Conservation (phyloP, 2,113 vertebrate genomes). For the Actinemys pallida region DNA sequence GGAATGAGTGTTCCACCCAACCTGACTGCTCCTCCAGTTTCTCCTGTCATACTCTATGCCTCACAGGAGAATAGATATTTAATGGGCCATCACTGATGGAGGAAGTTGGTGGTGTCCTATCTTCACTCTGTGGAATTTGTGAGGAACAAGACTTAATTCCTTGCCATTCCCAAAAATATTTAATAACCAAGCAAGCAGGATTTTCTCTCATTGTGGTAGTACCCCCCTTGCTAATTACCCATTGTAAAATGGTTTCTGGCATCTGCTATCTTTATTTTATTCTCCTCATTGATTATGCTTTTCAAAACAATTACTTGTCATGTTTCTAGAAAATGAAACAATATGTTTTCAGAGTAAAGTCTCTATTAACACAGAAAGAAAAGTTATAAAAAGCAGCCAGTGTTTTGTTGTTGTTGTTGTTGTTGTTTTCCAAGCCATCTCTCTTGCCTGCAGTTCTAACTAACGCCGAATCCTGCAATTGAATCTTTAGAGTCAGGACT, state of each 20-base stretch:
- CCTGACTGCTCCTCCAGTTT: neutral
- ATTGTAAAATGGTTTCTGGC: neutral
- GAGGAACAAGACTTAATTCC: neutral
- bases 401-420: slow-evolving; percentile 10
- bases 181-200: slow-evolving; percentile 40
- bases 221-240: slow-evolving; percentile 39
- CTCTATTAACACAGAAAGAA: neutral
- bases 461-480: neutral
- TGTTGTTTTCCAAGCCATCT: neutral
- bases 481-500: neutral
- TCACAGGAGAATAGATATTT: neutral
- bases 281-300: slow-evolving; percentile 2
- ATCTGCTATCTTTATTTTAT: slow-evolving; percentile 12
- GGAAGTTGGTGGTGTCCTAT: neutral
- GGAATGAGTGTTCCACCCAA: neutral
- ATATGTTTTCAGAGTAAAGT: slow-evolving; percentile 25
- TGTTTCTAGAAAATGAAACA: slow-evolving; percentile 23
- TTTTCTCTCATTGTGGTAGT: neutral
- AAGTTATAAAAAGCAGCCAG: slow-evolving; percentile 27
- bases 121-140: neutral
- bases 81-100: neutral
- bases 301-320: slow-evolving; percentile 37
- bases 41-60: neutral
- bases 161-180: slow-evolving; percentile 42
- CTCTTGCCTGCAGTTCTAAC: neutral